Evolutionary conservation across 2,888 invertebrate species (phyloP).

Genomic region (Cenopis cana): DNA sequence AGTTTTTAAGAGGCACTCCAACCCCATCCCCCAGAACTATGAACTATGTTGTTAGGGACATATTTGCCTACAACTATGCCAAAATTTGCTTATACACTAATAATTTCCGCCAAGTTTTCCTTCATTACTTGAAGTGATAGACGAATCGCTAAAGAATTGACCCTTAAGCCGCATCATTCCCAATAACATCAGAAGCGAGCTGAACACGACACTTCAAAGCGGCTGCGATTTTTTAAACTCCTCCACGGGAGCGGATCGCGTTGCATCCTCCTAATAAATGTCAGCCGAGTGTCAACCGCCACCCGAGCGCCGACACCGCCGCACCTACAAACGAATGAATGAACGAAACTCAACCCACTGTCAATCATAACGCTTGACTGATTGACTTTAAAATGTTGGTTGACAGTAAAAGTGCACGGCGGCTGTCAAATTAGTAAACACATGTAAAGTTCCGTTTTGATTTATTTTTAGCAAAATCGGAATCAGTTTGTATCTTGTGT

Average conservation of each 20-base stretch:
- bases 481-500: conserved; percentile 18
- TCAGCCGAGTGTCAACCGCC: conserved; percentile 52
- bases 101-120: no score
- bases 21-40: no score
- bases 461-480: conserved; percentile 17
- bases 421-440: conserved; percentile 43
- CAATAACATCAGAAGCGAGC: conserved; percentile 19
- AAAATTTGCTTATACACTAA: no score
- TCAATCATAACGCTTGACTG: conserved; percentile 42
- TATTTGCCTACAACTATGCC: no score
- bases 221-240: conserved; percentile 29
- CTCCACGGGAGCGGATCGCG: conserved; percentile 49
- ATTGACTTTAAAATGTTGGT: conserved; percentile 43
- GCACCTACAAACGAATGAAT: conserved; percentile 32
- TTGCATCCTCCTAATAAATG: conserved; percentile 64
- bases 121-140: background rate
- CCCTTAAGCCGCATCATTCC: conserved; percentile 11
- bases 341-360: conserved; percentile 31
- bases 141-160: conserved; percentile 24
- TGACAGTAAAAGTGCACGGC: conserved; percentile 41
- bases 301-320: conserved; percentile 29
- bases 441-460: conserved; percentile 34
- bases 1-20: no score
- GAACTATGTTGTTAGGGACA: no score
- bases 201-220: conserved; percentile 35